Base-by-base conservation (phyloP, 2,888 invertebrate genomes). In the Drosophila aldrichi region DNA sequence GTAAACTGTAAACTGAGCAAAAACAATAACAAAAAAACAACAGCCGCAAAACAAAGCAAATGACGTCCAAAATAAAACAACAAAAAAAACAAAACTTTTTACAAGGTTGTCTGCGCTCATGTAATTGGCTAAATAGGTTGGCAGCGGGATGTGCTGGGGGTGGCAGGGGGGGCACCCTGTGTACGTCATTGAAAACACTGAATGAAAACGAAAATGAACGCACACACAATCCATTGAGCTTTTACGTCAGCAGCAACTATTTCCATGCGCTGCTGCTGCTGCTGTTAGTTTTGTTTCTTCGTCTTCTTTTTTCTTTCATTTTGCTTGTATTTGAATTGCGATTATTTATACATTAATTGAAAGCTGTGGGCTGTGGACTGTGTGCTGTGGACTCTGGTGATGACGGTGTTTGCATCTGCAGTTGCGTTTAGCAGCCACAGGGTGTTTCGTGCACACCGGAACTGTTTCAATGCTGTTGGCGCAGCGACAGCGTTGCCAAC, bases 201-300 rank as follows among this genome's bases (percentile, higher is more conserved):
- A 85, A 86, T 80, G 86, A 86, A 85, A 82, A 82, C 75, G 87
- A 87, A 89, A 88, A 71, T 74, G 77, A 83, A 82, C 58, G 25
- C 44, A 43, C 48, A 74, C 44, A 74, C 44, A 12, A 43, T 18
- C 32, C 32, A 49, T 49, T 32, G 18, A 20, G 54, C 49, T 73
- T 85, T 88, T 77, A 85, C 85, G 89, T 89, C 78, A 86, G 84
- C 79, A 69, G 29, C 52, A 69, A 70, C 60, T 29, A 67, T 55
- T 49, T 43, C 52, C 58, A 58, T 16, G 38, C 32, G 73, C 75
- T 75, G 87, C 12, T 29, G 54, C 18, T 57, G 18, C 71, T 74
- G 87, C n/a, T 40, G 54, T 40, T 58, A 32, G 41, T 43, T 16
- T 66, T 48, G 40, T 8, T 40, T n/a, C 34, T 8, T 60, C 22